Evolutionary conservation across 2,797 vertebrate species (phyloP).

Genomic region (Enteromius argenteus): DNA sequence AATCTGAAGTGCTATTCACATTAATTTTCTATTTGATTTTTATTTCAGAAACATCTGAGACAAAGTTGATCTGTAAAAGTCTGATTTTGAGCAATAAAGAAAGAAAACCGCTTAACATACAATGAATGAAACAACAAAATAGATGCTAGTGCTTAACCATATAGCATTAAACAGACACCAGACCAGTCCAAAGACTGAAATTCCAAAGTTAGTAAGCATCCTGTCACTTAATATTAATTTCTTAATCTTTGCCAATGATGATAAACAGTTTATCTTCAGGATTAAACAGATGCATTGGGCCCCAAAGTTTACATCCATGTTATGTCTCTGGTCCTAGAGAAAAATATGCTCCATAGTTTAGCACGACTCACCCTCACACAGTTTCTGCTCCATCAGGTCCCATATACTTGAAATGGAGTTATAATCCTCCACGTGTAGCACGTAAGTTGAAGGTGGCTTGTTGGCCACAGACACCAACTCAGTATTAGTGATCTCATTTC

Average conservation of each 20-base stretch:
- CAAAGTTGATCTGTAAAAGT: not conserved
- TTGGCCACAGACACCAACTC: conserved; percentile 73
- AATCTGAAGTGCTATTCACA: not conserved
- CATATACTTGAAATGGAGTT: conserved; percentile 70
- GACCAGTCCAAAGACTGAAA: not conserved
- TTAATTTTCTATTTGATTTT: not conserved
- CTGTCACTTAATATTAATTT: not conserved
- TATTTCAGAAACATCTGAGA: not conserved
- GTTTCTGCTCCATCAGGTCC: conserved; percentile 74
- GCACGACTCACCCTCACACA: conserved; percentile 71
- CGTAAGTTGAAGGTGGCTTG: conserved; percentile 70
- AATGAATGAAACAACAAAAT: not conserved
- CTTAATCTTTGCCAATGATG: not conserved
- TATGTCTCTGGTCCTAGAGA: not conserved
- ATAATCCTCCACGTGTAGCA: conserved; percentile 75
- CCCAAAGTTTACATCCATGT: not conserved
- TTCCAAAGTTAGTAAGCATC: not conserved
- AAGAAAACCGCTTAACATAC: not conserved
- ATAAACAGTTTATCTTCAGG: conserved; percentile 34
- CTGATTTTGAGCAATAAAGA: not conserved
- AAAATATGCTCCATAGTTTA: not conserved
- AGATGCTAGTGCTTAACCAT: not conserved
- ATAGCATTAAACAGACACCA: not conserved
- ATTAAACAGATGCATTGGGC: conserved; percentile 30
- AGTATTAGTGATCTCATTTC: conserved; percentile 69